Base-by-base conservation (phyloP, 2,113 vertebrate genomes). In the Empidonax alnorum region DNA sequence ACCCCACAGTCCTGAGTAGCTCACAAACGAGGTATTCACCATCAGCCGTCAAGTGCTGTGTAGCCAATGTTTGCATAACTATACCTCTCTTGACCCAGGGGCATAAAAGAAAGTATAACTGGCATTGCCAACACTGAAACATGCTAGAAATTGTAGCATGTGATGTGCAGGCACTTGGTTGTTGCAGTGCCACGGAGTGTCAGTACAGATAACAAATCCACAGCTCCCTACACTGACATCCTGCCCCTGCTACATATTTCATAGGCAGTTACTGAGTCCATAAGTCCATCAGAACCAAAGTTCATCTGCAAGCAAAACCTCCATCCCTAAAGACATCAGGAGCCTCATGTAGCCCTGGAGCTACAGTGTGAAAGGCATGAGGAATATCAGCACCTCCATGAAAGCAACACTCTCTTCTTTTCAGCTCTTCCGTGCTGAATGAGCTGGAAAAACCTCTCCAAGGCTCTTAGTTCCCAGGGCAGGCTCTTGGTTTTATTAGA, bases 401-500 rank as follows among this genome's bases (percentile, higher is more conserved):
- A 59, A 63, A 80, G 86, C 76, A 69, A 67, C 79, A 84, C 49
- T 63, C 62, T 71, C 72, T 86, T 69, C 30, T 80, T 55, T 62
- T 72, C 89, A 91, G 83, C 50, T 86, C 49, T 72, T 77, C 28
- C 3, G 15, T 78, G 89, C 88, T 87, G 89, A 92, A 79, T 31
- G 50, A 92, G 73, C 86, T 87, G 81, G 44, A 37, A 88, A 90
- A 91, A 74, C 5, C 35, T 50, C n/a, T 69, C 72, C 7, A 46
- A 17, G 49, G 77, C 20, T 91, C 58, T 75, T 80, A 68, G 91
- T 87, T 96, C 95, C 84, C 93, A 94, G 81, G 84, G 89, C 56
- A 87, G 93, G 7, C 28, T 79, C 77, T 61, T 81, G 87, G 82
- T 97, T 95, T 95, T 87, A 93, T 95, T 53, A 91, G 95, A 89